Evolutionary conservation across 2,797 vertebrate genomes (phyloP).

Genomic region (Rhinichthys osculus): DNA sequence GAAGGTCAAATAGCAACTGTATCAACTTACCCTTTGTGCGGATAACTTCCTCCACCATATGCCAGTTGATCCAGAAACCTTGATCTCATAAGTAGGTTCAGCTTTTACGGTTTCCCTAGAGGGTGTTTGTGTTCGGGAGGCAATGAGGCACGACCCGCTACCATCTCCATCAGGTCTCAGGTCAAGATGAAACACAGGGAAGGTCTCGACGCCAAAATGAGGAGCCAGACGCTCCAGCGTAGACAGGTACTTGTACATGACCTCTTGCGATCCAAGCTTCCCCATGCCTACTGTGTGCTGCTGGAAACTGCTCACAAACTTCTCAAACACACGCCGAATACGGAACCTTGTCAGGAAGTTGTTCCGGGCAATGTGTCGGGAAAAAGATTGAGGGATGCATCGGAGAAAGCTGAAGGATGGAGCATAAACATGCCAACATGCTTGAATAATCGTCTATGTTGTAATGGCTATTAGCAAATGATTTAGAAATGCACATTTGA

Average conservation of each 20-base stretch:
- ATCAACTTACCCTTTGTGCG: conserved; percentile 65
- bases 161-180: conserved; percentile 71
- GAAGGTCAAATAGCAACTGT: not conserved
- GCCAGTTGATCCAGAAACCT: conserved; percentile 81
- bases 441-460: not conserved
- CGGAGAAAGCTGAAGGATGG: conserved; percentile 79
- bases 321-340: conserved; percentile 81
- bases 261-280: conserved; percentile 76
- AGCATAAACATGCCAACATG: conserved; percentile 7
- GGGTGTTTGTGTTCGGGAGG: conserved; percentile 23
- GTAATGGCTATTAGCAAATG: not conserved
- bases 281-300: conserved; percentile 77
- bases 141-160: conserved; percentile 64
- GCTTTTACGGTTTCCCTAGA: conserved; percentile 49
- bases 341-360: conserved; percentile 84
- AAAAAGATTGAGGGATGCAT: conserved; percentile 90
- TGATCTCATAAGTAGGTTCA: conserved; percentile 77
- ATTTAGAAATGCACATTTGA: not conserved
- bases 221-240: conserved; percentile 87
- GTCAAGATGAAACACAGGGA: conserved; percentile 72
- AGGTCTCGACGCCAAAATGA: conserved; percentile 80
- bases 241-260: conserved; percentile 93
- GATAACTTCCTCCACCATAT: conserved; percentile 82
- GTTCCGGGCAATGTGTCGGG: conserved; percentile 80
- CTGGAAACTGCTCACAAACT: conserved; percentile 86